Percentiles rank a stretch among this genome's conserved stretches.
These are phyloP conservation scores for Prolemur simus DNA, from an alignment of 2,113 vertebrate species.

Conservation along the genomic window DNA sequence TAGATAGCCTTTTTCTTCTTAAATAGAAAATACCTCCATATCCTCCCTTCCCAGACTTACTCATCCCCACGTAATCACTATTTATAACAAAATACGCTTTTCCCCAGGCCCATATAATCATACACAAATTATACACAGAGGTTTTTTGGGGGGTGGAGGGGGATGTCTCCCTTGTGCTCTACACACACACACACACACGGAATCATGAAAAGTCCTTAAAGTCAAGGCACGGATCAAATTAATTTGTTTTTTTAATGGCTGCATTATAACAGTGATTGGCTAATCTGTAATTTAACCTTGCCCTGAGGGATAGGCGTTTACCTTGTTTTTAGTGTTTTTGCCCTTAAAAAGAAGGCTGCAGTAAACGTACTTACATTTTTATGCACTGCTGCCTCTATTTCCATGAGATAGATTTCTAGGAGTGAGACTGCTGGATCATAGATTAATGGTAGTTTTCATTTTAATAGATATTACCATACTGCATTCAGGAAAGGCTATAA, in stretches of 20 bases:
- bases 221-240: neutral
- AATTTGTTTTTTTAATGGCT: conserved; percentile 30
- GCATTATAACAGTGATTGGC: neutral
- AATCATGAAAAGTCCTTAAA: neutral
- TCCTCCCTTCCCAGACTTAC: neutral
- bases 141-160: fast-evolving
- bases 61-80: neutral
- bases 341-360: neutral
- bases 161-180: neutral
- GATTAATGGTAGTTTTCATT: conserved; percentile 29
- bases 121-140: neutral
- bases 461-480: conserved; percentile 32
- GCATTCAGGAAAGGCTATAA: conserved; percentile 10
- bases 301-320: neutral
- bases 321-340: neutral
- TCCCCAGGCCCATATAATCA: neutral
- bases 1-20: neutral
- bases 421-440: neutral
- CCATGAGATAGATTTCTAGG: neutral
- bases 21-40: neutral
- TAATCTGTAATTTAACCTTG: conserved; percentile 2
- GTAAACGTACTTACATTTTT: conserved; percentile 2
- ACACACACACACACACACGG: neutral
- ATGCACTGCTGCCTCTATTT: neutral
- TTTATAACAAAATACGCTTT: neutral